Percentiles rank a stretch among this genome's conserved stretches.
Conservation (phyloP, 2,888 invertebrate species). For the Archips crataeganus region DNA sequence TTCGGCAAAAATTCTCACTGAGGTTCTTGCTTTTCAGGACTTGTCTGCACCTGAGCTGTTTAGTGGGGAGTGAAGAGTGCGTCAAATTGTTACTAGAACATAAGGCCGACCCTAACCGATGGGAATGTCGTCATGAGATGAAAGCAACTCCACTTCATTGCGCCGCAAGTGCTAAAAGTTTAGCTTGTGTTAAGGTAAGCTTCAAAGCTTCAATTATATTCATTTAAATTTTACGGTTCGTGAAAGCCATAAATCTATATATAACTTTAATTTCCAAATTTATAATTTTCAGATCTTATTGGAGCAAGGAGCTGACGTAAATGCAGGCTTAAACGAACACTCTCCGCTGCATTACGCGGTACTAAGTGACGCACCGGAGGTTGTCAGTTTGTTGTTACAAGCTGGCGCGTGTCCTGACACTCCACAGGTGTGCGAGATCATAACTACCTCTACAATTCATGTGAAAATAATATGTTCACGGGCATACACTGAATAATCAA, state of each 20-base stretch:
- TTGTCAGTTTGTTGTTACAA: conserved; percentile 90
- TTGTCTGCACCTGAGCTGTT: conserved; percentile 91
- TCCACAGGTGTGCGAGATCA: conserved; percentile 86
- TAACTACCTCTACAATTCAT: neutral
- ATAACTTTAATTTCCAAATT: neutral
- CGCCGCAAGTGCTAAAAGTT: conserved; percentile 89
- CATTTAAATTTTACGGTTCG: neutral
- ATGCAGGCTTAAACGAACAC: conserved; percentile 89
- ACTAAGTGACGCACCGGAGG: conserved; percentile 90
- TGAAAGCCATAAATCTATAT: neutral
- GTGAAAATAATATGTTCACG: neutral
- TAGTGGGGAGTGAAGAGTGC: conserved; percentile 90
- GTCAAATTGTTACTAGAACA: conserved; percentile 89
- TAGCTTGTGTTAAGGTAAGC: conserved; percentile 86
- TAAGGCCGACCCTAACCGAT: conserved; percentile 89
- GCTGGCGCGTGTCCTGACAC: conserved; percentile 94
- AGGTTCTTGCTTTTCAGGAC: conserved; percentile 59
- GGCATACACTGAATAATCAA: neutral
- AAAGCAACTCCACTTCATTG: conserved; percentile 92
- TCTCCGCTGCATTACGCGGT: conserved; percentile 95
- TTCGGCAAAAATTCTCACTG: neutral
- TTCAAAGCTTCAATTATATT: conserved; percentile 47
- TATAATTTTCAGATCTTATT: conserved; percentile 85
- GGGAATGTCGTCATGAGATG: conserved; percentile 88
- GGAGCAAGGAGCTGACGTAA: conserved; percentile 91